Evolutionary conservation across 2,797 vertebrate genomes (phyloP), one percentile per base, ranked within the genome.

Genomic region (Xiphophorus birchmanni): DNA sequence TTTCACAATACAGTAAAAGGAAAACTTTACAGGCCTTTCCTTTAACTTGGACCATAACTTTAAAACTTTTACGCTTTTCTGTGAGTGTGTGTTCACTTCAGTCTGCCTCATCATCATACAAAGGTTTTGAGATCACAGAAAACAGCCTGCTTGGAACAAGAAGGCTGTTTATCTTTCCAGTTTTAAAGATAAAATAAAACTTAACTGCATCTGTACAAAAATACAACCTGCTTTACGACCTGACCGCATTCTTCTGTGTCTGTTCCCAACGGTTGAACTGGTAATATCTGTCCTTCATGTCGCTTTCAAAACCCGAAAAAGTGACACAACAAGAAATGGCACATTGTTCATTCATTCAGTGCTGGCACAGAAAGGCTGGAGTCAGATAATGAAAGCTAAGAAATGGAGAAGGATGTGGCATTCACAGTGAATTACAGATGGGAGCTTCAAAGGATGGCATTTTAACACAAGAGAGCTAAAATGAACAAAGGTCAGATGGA

Each of bases 1-100:
- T 91, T 92, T 88, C 84, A 82, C 85, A 81, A 87, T 56, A 58
- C 23, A 48, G 44, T 80, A 75, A 83, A 52, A 87, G 78, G 37
- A 18, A 77, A 65, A 69, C 44, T 88, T 87, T 74, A 80, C 82
- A 80, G 79, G 77, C 74, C n/a, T 79, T 71, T 82, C 47, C 65
- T 87, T 85, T 81, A 44, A 47, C 13, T 21, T 82, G 63, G 63
- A 67, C 79, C 84, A 77, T 72, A 71, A 78, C 42, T 18, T 73
- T 32, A 50, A n/a, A 78, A 32, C 52, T 73, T 77, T 44, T 26
- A 54, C 1, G 1, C 21, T 26, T 26, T 23, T 26, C n/a, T 75
- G 72, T 58, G 56, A 29, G 45, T 13, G 17, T n/a, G 42, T 52
- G 37, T 81, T 80, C n/a, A 44, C 56, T 50, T 54, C 42, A 48